A percentile compares a stretch with the other conserved stretches of the same genome.
phyloP scores from a whole-genome alignment of 2,113 vertebrate species.

The Glaucomys volans region DNA sequence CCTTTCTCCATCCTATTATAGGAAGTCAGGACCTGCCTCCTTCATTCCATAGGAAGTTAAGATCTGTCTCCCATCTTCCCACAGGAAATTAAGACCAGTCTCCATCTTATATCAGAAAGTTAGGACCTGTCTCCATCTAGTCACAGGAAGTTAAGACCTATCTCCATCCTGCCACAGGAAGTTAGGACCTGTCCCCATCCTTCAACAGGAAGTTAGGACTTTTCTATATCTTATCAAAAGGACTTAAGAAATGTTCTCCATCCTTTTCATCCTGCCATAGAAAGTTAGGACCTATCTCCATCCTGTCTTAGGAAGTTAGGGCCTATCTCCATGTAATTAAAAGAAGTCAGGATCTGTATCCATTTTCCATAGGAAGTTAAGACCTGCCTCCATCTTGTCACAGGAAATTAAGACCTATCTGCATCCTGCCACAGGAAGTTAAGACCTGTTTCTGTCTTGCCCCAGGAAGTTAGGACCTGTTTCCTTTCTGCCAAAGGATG shows the following conservation, averaged over 20 bases:
- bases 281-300: no score
- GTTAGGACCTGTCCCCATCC: no score
- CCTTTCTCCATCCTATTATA: rapidly evolving
- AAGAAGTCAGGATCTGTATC: no score
- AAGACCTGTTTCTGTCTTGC: rapidly evolving
- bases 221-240: background rate
- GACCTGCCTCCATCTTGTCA: no score
- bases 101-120: no score
- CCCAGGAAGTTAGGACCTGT: background rate
- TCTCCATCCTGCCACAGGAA: no score
- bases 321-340: no score
- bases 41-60: background rate
- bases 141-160: background rate
- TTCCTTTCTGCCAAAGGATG: no score
- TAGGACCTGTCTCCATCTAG: background rate
- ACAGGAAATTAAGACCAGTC: background rate
- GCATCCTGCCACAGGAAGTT: background rate
- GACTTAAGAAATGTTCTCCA: background rate
- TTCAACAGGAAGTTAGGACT: no score
- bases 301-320: background rate
- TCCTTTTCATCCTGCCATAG: background rate
- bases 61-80: no score
- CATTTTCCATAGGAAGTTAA: background rate
- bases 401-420: background rate
- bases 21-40: background rate